A percentile compares a stretch with the other conserved stretches of the same genome.
phyloP scores from a whole-genome alignment of 30 jellyfish, hydroid and myxozoan species.

The Phacellophora camtschatica region DNA sequence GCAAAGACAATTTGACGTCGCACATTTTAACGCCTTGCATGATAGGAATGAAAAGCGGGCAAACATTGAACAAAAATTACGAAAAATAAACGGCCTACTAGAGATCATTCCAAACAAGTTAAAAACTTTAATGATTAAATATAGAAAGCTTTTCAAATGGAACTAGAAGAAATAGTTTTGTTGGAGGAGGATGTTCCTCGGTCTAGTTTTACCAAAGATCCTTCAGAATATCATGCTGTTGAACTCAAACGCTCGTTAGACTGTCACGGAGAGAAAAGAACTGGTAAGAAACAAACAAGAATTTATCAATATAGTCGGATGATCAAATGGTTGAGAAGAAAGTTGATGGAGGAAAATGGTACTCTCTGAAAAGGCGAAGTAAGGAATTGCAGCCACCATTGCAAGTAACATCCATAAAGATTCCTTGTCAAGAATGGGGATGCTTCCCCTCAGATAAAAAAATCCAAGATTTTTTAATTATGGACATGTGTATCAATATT shows the following conservation, averaged over 20 bases:
- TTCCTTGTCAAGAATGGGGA: constrained; percentile 29
- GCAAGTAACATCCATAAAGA: not conserved
- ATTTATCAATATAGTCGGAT: constrained; percentile 10
- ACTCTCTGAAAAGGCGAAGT: not conserved
- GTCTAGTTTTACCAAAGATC: not conserved
- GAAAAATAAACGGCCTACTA: not conserved
- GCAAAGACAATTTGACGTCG: too few relatives aligned
- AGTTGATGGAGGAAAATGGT: constrained; percentile 46
- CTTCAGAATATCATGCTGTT: not conserved
- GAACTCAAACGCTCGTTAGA: constrained; percentile 5
- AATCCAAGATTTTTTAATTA: constrained; percentile 23
- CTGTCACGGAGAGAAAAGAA: not conserved
- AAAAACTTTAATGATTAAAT: not conserved
- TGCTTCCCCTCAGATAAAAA: constrained; percentile 4
- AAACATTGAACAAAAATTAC: not conserved
- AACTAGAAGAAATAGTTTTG: not conserved
- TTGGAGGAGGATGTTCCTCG: constrained; percentile 30
- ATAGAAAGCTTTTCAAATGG: not conserved
- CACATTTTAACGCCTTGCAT: constrained; percentile 5
- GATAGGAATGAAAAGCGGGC: constrained; percentile 9
- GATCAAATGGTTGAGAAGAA: not conserved
- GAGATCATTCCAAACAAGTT: too few relatives aligned
- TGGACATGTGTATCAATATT: constrained; percentile 57
- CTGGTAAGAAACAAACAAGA: constrained; percentile 16
- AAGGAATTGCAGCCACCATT: not conserved